Evolutionary conservation across 2,797 vertebrate species (phyloP), one percentile per base, ranked within the genome.

Genomic region (Tokudaia muenninki): DNA sequence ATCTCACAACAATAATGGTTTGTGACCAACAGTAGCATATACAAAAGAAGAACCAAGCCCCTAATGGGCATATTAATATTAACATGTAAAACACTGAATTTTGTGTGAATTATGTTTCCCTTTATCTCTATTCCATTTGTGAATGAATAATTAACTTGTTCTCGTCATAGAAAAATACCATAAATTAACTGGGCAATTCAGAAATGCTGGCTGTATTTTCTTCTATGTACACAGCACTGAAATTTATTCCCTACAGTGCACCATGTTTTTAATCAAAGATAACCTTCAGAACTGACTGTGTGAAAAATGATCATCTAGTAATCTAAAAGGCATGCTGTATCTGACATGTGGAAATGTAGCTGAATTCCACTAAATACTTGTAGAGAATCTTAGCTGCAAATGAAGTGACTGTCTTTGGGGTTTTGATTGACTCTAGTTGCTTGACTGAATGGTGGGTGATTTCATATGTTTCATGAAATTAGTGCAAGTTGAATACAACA

Each of bases 11-110:
- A 97, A 61, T 89, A 24, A 21, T 1, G 0, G 87, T 82, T 97
- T 90, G 67, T 97, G 92, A 87, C 90, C 92, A 88, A 83, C 77
- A 87, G 37, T 50, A 91, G 26, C 93, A 74, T 63, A 50, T 92
- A 52, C 1, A 10, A 80, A 75, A 94, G 89, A 91, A 57, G 6
- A 78, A 31, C 4, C 50, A 91, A 90, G 47, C 4, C 34, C 84
- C 55, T 44, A 77, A 61, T 24, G 90, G 52, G 41, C 65, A 37
- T 88, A 91, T 77, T 97, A 96, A 94, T 67, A 96, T 93, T 86
- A 52, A 34, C 84, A 92, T 83, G 93, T 78, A 94, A 98, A 95
- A 96, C 79, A 77, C 52, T 95, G 22, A 70, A 97, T 97, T 65
- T 74, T 67, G 3, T 94, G 34, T 31, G 34, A 89, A 77, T 87